phyloP scores from a whole-genome alignment of 2,113 vertebrate species.

The Paraplagusia blochii region DNA sequence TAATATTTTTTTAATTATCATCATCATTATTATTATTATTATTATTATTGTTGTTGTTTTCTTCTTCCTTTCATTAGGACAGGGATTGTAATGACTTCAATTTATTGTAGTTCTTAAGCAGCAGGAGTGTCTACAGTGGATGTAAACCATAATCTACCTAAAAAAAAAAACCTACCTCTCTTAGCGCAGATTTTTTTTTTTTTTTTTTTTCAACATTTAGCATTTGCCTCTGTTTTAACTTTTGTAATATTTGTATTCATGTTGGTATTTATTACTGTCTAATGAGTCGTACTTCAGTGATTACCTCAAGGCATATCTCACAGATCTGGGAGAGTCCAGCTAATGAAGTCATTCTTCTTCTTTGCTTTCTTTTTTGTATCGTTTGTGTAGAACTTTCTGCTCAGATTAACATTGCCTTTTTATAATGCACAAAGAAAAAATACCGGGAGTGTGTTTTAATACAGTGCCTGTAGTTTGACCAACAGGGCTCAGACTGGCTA shows the following conservation, averaged over 20 bases:
- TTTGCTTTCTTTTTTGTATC: constrained; percentile 32
- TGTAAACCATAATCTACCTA: constrained; percentile 76
- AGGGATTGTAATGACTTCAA: constrained; percentile 71
- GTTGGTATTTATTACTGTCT: constrained; percentile 82
- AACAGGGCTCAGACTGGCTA: constrained; percentile 46
- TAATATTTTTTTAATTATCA: constrained; percentile 14
- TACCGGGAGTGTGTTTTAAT: constrained; percentile 57
- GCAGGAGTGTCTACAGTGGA: constrained; percentile 73
- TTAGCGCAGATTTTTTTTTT: constrained; percentile 72
- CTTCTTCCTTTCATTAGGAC: constrained; percentile 52
- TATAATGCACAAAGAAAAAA: constrained; percentile 54
- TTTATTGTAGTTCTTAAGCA: constrained; percentile 68
- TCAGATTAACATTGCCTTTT: constrained; percentile 59
- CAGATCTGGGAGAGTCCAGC: constrained; percentile 76
- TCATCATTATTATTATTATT: constrained; percentile 1
- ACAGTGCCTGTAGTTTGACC: constrained; percentile 66
- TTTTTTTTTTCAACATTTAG: constrained; percentile 72
- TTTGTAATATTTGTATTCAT: constrained; percentile 80
- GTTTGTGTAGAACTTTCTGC: constrained; percentile 45
- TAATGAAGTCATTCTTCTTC: constrained; percentile 73
- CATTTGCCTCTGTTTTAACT: constrained; percentile 77
- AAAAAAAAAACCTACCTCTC: constrained; percentile 78
- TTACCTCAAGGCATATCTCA: constrained; percentile 80
- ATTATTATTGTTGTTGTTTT: constrained; percentile 3
- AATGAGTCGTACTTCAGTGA: constrained; percentile 78